Base-by-base conservation (phyloP, 2,888 invertebrate species). In the Drosophila mercatorum region DNA sequence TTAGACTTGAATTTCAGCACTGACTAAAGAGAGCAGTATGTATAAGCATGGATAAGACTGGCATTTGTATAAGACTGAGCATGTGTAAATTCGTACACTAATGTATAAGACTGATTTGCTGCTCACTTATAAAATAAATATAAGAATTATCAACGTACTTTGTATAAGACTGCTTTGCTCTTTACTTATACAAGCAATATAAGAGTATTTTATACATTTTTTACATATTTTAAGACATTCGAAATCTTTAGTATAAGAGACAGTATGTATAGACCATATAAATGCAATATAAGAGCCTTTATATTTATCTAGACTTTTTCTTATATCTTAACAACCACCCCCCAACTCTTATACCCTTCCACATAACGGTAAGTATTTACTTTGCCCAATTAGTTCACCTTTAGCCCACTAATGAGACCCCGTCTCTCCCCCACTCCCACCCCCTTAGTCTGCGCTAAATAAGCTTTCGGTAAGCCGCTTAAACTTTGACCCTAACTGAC, bases 401-500 rank as follows among this genome's bases (percentile, higher is more conserved):
- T 56, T 41, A 56, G 28, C 62, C 31, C 5, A 17, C 17, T 57
- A 67, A 63, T 66, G 47, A 67, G 51, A 41, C 40, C 36, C 44
- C 6, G 10, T 46, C 47, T 22, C 22, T 22, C 22, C 22, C 22
- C 22, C 22, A 22, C 22, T 17, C 17, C 17, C 17, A 17, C 17
- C 31, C 17, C 46, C 36, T 59, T 62, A 34, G 26, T 36, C 36
- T 36, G 7, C 41, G 40, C 40, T 44, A 44, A 46, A 47, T 44
- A 47, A 46, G 67, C 55, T 59, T 34, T 44, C 8, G 47, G 38
- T 85, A 85, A 82, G 81, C 83, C n/a, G 85, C 85, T 82, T 82
- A 82, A 82, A 80, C 70, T 84, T 68, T 63, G 52, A 58, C 72
- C 72, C 70, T 68, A 67, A 64, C 70, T 78, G 72, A 72, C 58